Percentiles rank a stretch among this genome's conserved stretches.
These are phyloP conservation scores for Hypothenemus hampei DNA, from an alignment of 1,140 invertebrate species.

Conservation along the genomic window DNA sequence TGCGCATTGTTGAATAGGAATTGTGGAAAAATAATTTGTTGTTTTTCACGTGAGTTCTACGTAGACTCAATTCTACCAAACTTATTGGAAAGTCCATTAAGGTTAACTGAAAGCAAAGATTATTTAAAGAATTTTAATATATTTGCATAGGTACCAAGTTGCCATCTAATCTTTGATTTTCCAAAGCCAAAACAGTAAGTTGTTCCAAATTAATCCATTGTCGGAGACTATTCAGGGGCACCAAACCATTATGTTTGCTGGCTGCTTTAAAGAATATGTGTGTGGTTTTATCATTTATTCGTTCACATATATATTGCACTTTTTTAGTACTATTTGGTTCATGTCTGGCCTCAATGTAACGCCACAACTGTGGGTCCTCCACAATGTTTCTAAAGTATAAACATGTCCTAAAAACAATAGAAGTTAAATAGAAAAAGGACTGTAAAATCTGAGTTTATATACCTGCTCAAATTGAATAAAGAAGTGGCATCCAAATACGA, in stretches of 20 bases:
- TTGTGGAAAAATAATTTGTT: constrained; percentile 31
- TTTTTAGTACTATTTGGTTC: constrained; percentile 28
- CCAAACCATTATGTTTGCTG: constrained; percentile 13
- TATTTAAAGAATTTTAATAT: neutral
- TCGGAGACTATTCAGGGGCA: constrained; percentile 15
- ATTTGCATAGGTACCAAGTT: constrained; percentile 19
- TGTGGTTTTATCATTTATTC: constrained; percentile 28
- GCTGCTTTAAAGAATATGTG: constrained; percentile 29
- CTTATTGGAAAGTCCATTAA: constrained; percentile 28
- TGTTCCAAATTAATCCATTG: constrained; percentile 15
- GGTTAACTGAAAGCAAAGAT: constrained; percentile 3
- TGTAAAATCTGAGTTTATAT: neutral
- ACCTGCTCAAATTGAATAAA: constrained; percentile 33
- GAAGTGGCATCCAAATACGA: constrained; percentile 31
- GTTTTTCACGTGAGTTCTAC: constrained; percentile 29
- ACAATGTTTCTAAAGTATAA: constrained; percentile 29
- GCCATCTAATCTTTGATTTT: constrained; percentile 32
- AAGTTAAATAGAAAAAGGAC: neutral
- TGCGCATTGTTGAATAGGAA: constrained; percentile 25
- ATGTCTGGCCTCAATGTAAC: constrained; percentile 30
- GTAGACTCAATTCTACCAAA: constrained; percentile 36
- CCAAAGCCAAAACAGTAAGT: constrained; percentile 34
- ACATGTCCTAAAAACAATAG: constrained; percentile 30
- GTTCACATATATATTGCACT: constrained; percentile 28
- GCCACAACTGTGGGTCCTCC: constrained; percentile 31